Base-by-base conservation (phyloP, 2,888 invertebrate species). In the Rhagophthalmus giganteus region DNA sequence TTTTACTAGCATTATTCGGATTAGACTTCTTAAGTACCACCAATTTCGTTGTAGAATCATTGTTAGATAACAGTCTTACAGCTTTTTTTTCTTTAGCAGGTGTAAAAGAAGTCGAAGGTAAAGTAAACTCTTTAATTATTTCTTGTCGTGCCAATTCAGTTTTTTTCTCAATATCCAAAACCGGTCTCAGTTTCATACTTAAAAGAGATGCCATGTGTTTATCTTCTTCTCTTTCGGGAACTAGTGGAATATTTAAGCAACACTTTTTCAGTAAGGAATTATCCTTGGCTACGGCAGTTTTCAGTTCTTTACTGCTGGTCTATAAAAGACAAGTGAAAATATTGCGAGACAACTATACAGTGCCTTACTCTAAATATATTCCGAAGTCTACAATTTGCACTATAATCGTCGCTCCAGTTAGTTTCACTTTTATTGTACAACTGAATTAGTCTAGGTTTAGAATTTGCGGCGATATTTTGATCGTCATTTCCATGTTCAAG, bases 401-500 rank as follows among this genome's bases (percentile, higher is more conserved):
- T 83, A 72, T 94, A 99, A 73, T 92, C 92, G 77, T 99, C 97
- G 64, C 88, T 87, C 92, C 93, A 94, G 0, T 87, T 81, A 34
- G 81, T 81, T 64, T 91, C 88, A 66, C 92, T 89, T 44, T 88
- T 78, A 13, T 87, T 85, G 59, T 89, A 88, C 2, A 97, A 78
- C 60, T 82, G 81, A 6, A 86, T 85, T 0, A 99, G 75, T 7
- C 84, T 74, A 0, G 90, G 88, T 60, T 87, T 86, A 0, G 86
- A 81, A 53, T 80, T 80, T 61, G 85, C 86, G 0, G 88, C 86
- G 9, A 79, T 77, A 61, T 81, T 83, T 51, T 81, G 80, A 74
- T 97, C 97, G 37, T 87, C 86, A 0, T 85, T 84, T 38, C 89
- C 89, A 74, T 99, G 98, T 70, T 99, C 97, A 59, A 99, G 77